Evolutionary conservation across 2,888 invertebrate species (phyloP).

Genomic region (Pyrgus malvae): DNA sequence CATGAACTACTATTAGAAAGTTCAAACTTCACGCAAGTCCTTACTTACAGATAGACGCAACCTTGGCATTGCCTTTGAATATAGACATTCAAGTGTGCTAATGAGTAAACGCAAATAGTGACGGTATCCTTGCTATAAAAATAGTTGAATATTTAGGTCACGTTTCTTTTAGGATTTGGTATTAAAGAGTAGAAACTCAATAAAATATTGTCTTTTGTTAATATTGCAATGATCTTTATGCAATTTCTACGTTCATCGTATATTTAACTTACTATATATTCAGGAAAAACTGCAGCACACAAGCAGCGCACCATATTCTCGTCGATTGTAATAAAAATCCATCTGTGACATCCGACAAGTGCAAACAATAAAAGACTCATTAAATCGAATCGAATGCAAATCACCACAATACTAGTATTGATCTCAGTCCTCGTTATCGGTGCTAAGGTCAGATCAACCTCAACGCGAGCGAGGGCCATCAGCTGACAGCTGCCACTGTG

Average conservation of each 20-base stretch:
- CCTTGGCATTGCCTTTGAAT: slow-evolving; percentile 7
- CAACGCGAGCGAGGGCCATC: slow-evolving; percentile 29
- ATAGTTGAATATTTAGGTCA: not conserved
- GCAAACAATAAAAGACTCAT: no score
- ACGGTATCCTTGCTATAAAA: not conserved
- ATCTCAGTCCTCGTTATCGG: slow-evolving; percentile 27
- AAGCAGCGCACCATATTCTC: no score
- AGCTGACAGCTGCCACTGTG: slow-evolving; percentile 21
- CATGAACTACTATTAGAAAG: no score
- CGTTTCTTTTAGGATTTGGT: not conserved
- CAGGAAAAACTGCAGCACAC: no score
- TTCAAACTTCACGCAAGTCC: not conserved
- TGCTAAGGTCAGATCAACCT: slow-evolving; percentile 43
- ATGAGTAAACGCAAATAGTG: not conserved
- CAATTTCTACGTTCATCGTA: no score
- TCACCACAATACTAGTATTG: not conserved
- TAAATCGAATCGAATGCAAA: not conserved
- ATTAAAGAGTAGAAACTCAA: no score
- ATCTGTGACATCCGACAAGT: not conserved
- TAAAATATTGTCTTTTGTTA: no score
- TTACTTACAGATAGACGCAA: not conserved
- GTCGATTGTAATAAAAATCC: no score
- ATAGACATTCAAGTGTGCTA: not conserved
- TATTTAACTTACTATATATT: no score
- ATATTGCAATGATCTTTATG: no score